Evolutionary conservation across 2,888 invertebrate genomes (phyloP).

Genomic region (Chouioia cunea): DNA sequence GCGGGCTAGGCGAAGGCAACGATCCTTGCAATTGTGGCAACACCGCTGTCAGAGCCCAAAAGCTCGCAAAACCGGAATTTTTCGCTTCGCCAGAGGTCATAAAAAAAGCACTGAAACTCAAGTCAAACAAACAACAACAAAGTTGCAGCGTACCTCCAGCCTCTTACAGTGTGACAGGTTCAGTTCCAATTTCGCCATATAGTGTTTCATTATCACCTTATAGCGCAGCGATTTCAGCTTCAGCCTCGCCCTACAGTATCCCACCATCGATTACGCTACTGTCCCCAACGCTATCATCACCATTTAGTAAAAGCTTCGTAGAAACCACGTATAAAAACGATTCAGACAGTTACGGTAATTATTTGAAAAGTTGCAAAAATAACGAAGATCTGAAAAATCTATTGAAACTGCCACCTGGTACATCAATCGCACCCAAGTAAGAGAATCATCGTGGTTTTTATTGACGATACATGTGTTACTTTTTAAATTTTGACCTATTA

Average conservation of each 20-base stretch:
- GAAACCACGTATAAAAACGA: too few relatives aligned
- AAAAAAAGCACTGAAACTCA: background rate
- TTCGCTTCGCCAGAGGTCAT: slow-evolving; percentile 43
- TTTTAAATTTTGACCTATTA: too few relatives aligned
- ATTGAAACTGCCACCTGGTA: slow-evolving; percentile 24
- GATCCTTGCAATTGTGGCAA: slow-evolving; percentile 53
- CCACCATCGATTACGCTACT: too few relatives aligned
- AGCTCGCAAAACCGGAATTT: slow-evolving; percentile 54
- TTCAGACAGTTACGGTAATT: too few relatives aligned
- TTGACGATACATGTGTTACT: too few relatives aligned
- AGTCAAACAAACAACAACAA: slow-evolving; percentile 17
- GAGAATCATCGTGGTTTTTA: slow-evolving; percentile 42
- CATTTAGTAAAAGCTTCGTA: too few relatives aligned
- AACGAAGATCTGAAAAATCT: slow-evolving; percentile 14
- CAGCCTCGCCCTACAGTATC: too few relatives aligned
- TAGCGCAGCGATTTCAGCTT: too few relatives aligned
- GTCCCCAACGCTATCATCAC: too few relatives aligned
- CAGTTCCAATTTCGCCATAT: background rate
- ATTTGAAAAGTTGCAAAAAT: too few relatives aligned
- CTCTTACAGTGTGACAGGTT: slow-evolving; percentile 23
- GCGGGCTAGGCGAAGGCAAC: slow-evolving; percentile 27
- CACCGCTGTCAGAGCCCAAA: slow-evolving; percentile 65
- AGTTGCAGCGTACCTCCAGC: background rate
- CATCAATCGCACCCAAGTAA: slow-evolving; percentile 41
- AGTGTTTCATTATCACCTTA: too few relatives aligned